Evolutionary conservation across 2,113 vertebrate genomes (phyloP).

Genomic region (Syngnathus typhle): DNA sequence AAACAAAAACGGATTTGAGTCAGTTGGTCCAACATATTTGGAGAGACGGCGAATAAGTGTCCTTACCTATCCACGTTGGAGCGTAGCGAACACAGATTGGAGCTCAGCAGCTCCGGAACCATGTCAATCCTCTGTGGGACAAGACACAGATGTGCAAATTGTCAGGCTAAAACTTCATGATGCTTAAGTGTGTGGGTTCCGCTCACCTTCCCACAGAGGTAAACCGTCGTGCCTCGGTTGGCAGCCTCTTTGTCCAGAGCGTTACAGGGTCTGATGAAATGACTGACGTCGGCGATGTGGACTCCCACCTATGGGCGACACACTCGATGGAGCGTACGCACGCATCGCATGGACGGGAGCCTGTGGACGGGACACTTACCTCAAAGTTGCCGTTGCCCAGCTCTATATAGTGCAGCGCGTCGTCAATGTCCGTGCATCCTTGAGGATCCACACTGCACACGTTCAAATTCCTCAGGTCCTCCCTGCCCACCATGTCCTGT

Average conservation of each 20-base stretch:
- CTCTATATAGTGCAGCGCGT: conserved; percentile 86
- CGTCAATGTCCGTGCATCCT: conserved; percentile 97
- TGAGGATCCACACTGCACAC: conserved; percentile 97
- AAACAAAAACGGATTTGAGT: neutral
- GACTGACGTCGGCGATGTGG: conserved; percentile 95
- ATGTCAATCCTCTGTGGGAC: conserved; percentile 90
- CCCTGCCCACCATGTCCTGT: conserved; percentile 82
- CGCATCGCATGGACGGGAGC: neutral
- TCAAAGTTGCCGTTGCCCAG: conserved; percentile 86
- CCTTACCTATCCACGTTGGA: conserved; percentile 87
- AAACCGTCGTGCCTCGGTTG: conserved; percentile 91
- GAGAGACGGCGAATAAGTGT: neutral
- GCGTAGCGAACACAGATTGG: conserved; percentile 91
- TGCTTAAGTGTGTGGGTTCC: neutral
- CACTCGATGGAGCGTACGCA: neutral
- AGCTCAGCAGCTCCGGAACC: conserved; percentile 96
- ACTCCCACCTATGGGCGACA: conserved; percentile 81
- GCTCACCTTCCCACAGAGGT: conserved; percentile 79
- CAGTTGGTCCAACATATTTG: neutral
- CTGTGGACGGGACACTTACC: conserved; percentile 53
- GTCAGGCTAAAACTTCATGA: neutral
- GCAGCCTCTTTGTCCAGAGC: conserved; percentile 91
- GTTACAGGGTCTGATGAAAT: conserved; percentile 94
- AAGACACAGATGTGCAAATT: neutral
- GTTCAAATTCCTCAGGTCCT: conserved; percentile 80